phyloP scores from a whole-genome alignment of 2,888 invertebrate species.

The Pheosia gnoma region DNA sequence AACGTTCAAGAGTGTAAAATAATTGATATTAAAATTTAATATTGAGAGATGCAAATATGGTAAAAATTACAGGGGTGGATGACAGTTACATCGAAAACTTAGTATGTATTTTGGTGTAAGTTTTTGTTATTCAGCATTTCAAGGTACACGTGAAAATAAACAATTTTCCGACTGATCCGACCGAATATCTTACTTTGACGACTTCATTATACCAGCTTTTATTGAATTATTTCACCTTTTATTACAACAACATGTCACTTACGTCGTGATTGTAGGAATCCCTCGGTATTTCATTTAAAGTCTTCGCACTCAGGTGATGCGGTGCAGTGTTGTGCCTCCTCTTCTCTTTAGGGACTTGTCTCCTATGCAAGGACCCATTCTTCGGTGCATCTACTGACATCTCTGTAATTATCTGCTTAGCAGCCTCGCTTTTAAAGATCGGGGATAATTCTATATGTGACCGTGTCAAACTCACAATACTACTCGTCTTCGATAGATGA shows the following conservation, averaged over 20 bases:
- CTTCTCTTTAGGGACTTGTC: slow-evolving; percentile 92
- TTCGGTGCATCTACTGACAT: slow-evolving; percentile 86
- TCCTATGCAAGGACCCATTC: slow-evolving; percentile 84
- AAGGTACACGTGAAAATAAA: no score
- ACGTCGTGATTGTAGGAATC: slow-evolving; percentile 76
- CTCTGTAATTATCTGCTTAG: slow-evolving; percentile 93
- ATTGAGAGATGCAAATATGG: no score
- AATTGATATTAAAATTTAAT: no score
- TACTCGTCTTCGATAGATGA: slow-evolving; percentile 77
- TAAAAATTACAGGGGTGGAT: no score
- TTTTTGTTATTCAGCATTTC: no score
- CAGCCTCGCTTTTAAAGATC: slow-evolving; percentile 94
- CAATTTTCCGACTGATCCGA: no score
- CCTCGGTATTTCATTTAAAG: slow-evolving; percentile 83
- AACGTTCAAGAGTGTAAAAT: no score
- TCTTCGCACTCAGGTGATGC: slow-evolving; percentile 87
- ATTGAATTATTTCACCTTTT: no score
- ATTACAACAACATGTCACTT: slow-evolving; percentile 43
- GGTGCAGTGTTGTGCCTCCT: slow-evolving; percentile 95
- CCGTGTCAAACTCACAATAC: slow-evolving; percentile 72
- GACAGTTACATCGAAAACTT: no score
- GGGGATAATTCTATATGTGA: slow-evolving; percentile 87
- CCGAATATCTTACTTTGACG: no score
- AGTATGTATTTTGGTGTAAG: no score
- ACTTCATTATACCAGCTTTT: no score